phyloP scores from a whole-genome alignment of 2,797 vertebrate species.

The Cynopterus sphinx region DNA sequence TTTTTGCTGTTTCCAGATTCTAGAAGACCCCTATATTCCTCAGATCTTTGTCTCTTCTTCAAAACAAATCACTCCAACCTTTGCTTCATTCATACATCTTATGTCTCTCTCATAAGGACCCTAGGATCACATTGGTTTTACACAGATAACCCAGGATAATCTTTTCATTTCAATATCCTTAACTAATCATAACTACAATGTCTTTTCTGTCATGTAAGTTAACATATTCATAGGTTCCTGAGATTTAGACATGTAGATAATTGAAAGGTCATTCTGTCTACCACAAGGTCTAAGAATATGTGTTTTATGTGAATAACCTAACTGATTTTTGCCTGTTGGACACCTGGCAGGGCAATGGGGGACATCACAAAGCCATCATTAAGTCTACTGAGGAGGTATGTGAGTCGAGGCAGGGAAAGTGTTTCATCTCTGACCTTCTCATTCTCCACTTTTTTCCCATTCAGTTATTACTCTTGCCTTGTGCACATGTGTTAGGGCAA shows the following conservation, averaged over 20 bases:
- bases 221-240: not conserved
- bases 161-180: not conserved
- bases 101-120: not conserved
- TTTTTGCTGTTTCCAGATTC: not conserved
- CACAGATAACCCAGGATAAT: not conserved
- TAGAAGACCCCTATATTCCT: not conserved
- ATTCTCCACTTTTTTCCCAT: not conserved
- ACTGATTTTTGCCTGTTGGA: not conserved
- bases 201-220: not conserved
- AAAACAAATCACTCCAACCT: not conserved
- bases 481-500: not conserved
- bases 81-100: not conserved
- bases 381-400: not conserved
- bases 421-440: not conserved
- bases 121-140: not conserved
- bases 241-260: not conserved
- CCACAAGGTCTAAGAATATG: not conserved
- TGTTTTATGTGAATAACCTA: not conserved
- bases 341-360: not conserved
- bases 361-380: not conserved
- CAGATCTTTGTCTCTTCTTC: not conserved
- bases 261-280: not conserved
- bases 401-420: not conserved
- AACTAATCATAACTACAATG: not conserved
- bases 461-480: not conserved